Percentiles rank a stretch among this genome's conserved stretches.
These are phyloP conservation scores for Neosalanx taihuensis DNA, from an alignment of 2,797 vertebrate species.

Conservation along the genomic window DNA sequence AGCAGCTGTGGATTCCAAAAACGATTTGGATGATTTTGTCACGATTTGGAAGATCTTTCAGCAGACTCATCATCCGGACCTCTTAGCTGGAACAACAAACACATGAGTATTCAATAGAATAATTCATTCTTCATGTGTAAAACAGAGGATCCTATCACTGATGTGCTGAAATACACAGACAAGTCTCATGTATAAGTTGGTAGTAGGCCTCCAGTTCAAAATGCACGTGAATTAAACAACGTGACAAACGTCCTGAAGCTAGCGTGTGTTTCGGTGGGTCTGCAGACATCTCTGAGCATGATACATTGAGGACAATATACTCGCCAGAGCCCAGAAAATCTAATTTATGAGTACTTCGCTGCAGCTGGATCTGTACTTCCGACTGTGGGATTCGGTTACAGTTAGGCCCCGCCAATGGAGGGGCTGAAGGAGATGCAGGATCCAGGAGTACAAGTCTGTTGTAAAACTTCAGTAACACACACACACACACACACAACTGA, in stretches of 20 bases:
- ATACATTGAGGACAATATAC: conserved; percentile 60
- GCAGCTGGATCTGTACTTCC: conserved; percentile 77
- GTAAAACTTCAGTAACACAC: conserved; percentile 1
- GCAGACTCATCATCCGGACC: conserved; percentile 58
- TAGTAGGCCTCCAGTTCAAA: not conserved
- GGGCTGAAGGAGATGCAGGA: conserved; percentile 38
- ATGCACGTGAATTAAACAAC: not conserved
- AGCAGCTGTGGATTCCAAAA: conserved; percentile 74
- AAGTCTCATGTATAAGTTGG: not conserved
- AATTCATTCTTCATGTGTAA: not conserved
- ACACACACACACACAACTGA: not conserved
- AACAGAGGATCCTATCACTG: not conserved
- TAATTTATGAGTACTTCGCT: conserved; percentile 70
- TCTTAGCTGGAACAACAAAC: conserved; percentile 53
- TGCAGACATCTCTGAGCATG: conserved; percentile 32
- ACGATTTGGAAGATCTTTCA: conserved; percentile 70
- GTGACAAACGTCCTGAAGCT: conserved; percentile 36
- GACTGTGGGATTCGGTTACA: conserved; percentile 69
- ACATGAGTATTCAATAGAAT: conserved; percentile 39
- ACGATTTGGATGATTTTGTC: conserved; percentile 58
- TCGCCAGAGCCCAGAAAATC: conserved; percentile 69
- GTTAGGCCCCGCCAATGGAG: conserved; percentile 50
- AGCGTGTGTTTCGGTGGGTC: conserved; percentile 31
- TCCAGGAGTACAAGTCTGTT: not conserved
- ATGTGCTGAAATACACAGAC: not conserved